Evolutionary conservation across 1,140 invertebrate species (phyloP), one percentile per base, ranked within the genome.

Genomic region (Cherax quadricarinatus): DNA sequence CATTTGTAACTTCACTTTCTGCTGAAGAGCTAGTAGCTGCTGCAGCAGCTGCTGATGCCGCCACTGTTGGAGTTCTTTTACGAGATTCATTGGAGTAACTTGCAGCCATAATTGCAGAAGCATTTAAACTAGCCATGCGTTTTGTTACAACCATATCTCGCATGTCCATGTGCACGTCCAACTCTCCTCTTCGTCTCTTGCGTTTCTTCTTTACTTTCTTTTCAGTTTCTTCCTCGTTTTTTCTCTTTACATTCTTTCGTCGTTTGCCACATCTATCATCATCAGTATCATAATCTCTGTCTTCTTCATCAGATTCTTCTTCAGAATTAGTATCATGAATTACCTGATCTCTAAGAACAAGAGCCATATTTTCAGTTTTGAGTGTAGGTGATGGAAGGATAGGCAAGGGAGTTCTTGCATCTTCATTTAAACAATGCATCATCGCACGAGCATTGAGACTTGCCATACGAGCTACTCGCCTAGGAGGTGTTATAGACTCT

Each of bases 91-190:
- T 95, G 5, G 96, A 97, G 94, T 98, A 98, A 91, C 97, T 98
- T 41, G 98, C 98, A 3, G 98, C 97, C 93, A 99, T 95, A 93
- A 99, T 99, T 21, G 98, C 98, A 14, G 97, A 97, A 14, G 98
- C 98, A 95, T 99, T 99, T 41, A 99, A 95, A 94, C 97, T 98
- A 14, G 98, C 98, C 98, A 99, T 98, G 51, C 98, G 96, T 94
- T 98, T 98, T 93, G 97, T 96, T 3, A 98, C 97, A 1, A 98
- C 97, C 96, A 98, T 94, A 86, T 94, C 94, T 94, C 98, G 97
- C 79, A 98, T 95, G 94, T 98, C 97, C 96, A 98, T 98, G 30
- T 94, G 86, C 53, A 93, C 89, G 62, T 94, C 91, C 75, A 94
- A 87, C 89, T 94, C 93, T 88, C 94, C 87, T 60, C 88, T 81